Conservation (phyloP, 2,797 vertebrate species). For the Microctenopoma stevenorrisi region DNA sequence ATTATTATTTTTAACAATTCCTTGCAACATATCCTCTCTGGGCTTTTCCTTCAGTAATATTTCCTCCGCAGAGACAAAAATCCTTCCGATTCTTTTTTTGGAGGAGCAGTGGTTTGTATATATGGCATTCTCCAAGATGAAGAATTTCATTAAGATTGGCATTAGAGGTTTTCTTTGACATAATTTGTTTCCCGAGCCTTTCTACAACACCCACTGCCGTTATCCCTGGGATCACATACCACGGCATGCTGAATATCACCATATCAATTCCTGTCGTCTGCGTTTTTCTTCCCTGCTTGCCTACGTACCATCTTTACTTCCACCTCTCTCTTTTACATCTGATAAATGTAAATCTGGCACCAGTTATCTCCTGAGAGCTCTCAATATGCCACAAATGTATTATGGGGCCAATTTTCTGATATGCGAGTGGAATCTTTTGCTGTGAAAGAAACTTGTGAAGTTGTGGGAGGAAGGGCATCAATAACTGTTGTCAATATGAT, state of each 20-base stretch:
- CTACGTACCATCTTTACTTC: constrained; percentile 48
- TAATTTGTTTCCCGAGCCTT: constrained; percentile 66
- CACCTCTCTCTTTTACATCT: constrained; percentile 48
- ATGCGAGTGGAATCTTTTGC: constrained; percentile 35
- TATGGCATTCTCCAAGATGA: constrained; percentile 41
- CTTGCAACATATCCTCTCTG: constrained; percentile 23
- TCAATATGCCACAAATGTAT: constrained; percentile 47
- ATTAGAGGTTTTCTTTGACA: constrained; percentile 59
- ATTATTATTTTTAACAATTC: constrained; percentile 19
- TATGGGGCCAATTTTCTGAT: constrained; percentile 35
- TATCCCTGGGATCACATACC: constrained; percentile 60
- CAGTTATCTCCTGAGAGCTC: constrained; percentile 45
- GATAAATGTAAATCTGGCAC: constrained; percentile 61
- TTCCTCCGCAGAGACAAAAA: constrained; percentile 56
- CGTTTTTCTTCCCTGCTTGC: constrained; percentile 27
- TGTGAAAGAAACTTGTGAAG: constrained; percentile 17
- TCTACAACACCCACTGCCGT: constrained; percentile 45
- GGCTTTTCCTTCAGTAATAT: constrained; percentile 40
- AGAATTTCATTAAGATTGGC: constrained; percentile 69
- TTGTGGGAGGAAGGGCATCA: constrained; percentile 31
- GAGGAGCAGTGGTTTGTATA: constrained; percentile 50
- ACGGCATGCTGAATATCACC: constrained; percentile 42
- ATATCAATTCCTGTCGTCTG: constrained; percentile 41
- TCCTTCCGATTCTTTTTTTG: constrained; percentile 35
- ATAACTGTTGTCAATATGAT: constrained; percentile 45